These are phyloP conservation scores for Bradypodion ventrale DNA, from an alignment of 2,797 vertebrate genomes.

Conservation along the genomic window DNA sequence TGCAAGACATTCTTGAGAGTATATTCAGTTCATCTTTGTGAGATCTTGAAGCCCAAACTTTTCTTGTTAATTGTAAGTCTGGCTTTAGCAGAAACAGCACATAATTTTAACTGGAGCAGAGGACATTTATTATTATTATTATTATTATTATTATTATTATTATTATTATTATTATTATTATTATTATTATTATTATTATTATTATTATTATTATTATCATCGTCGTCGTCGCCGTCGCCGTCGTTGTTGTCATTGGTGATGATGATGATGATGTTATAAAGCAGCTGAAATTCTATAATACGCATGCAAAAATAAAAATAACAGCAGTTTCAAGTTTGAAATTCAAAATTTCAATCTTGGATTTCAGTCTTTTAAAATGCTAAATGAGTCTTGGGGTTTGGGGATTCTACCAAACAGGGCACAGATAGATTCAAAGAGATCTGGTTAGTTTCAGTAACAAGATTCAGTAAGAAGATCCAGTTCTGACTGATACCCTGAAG, in stretches of 20 bases:
- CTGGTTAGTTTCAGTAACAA: background rate
- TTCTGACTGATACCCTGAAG: background rate
- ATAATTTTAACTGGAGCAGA: slow-evolving; percentile 1
- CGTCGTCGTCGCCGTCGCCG: no score
- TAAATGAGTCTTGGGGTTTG: background rate
- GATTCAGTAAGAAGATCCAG: background rate
- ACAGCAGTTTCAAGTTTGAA: background rate
- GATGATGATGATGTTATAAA: no score
- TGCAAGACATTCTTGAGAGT: background rate
- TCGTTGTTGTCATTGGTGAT: no score
- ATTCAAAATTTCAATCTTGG: background rate
- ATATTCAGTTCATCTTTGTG: background rate
- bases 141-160: no score
- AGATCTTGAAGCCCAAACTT: background rate
- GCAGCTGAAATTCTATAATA: background rate
- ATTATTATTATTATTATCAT: no score
- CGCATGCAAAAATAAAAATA: background rate
- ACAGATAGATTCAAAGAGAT: background rate
- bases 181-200: no score
- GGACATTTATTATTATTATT: no score
- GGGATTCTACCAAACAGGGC: background rate
- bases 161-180: no score
- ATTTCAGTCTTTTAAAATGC: background rate
- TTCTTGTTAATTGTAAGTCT: slow-evolving; percentile 3
- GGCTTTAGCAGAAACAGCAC: background rate